phyloP scores from a whole-genome alignment of 2,113 vertebrate species.

The Gallinago jamesoni region DNA sequence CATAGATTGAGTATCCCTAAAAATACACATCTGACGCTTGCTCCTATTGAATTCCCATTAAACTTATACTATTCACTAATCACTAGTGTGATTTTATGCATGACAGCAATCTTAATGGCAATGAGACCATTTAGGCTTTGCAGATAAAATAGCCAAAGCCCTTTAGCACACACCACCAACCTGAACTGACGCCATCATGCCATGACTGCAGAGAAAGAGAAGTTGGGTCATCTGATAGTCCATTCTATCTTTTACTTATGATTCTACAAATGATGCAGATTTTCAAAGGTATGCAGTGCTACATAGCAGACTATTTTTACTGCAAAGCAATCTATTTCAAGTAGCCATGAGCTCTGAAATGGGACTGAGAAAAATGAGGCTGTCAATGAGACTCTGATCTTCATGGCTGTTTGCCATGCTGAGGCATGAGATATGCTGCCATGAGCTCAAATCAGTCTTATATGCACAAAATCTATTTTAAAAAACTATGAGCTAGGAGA shows the following conservation, averaged over 20 bases:
- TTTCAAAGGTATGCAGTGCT: neutral
- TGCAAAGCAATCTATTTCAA: neutral
- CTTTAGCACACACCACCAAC: neutral
- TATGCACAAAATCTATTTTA: neutral
- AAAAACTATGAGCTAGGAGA: neutral
- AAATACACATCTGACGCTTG: neutral
- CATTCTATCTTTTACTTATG: neutral
- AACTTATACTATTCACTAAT: neutral
- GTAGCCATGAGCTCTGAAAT: slow-evolving; percentile 14
- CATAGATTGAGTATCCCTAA: neutral
- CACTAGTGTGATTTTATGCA: neutral
- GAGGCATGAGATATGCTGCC: neutral
- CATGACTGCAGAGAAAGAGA: neutral
- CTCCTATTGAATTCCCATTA: neutral
- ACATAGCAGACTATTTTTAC: neutral
- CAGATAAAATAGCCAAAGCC: neutral
- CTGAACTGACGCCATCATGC: neutral
- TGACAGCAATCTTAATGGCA: neutral
- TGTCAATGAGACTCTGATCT: neutral
- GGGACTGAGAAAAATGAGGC: slow-evolving; percentile 6
- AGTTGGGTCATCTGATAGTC: neutral
- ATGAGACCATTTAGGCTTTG: neutral
- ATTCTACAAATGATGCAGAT: neutral
- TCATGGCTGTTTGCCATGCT: neutral
- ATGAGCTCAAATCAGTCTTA: neutral